Conservation (phyloP, 2,113 vertebrate species). For the Camelus bactrianus region DNA sequence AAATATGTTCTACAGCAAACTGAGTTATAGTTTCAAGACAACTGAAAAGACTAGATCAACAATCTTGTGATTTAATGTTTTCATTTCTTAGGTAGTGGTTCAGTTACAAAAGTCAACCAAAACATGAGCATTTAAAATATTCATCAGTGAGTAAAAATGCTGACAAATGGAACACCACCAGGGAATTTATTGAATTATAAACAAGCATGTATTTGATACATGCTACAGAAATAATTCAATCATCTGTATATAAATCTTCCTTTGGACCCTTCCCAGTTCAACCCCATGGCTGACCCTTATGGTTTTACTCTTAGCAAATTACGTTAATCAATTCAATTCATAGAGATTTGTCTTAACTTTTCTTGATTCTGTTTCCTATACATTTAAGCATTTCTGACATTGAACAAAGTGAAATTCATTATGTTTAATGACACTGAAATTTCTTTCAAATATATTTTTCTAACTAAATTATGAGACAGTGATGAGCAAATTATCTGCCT, state of each 20-base stretch:
- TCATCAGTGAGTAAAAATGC: background rate
- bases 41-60: background rate
- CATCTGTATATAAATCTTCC: background rate
- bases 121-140: background rate
- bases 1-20: background rate
- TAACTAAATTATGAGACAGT: background rate
- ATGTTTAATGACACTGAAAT: background rate
- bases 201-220: background rate
- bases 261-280: background rate
- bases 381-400: background rate
- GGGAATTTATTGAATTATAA: background rate
- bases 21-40: background rate
- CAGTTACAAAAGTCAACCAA: background rate
- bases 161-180: background rate
- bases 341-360: background rate
- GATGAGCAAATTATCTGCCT: background rate
- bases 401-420: slow-evolving; percentile 15
- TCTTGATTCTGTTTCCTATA: background rate
- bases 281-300: too few relatives aligned
- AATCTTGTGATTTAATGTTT: background rate
- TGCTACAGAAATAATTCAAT: background rate
- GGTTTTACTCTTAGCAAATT: background rate
- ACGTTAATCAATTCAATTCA: background rate
- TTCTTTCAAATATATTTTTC: slow-evolving; percentile 36
- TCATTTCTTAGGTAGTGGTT: background rate